These are phyloP conservation scores for Pediacus dermestoides DNA, from an alignment of 2,888 invertebrate species.

Conservation along the genomic window DNA sequence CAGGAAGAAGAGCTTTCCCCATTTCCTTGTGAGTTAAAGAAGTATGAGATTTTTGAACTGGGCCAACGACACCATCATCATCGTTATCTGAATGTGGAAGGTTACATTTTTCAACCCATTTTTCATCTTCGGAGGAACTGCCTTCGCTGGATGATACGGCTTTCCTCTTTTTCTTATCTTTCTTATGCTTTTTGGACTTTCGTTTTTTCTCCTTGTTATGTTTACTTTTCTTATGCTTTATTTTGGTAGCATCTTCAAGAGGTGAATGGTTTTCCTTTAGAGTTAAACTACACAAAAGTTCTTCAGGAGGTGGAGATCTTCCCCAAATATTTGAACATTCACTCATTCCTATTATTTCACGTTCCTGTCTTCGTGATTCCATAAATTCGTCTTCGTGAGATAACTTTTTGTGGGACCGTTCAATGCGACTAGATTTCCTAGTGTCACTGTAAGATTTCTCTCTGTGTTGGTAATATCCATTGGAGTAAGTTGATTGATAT, in stretches of 20 bases:
- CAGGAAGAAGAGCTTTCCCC: slow-evolving; percentile 90
- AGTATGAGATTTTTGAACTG: slow-evolving; percentile 61
- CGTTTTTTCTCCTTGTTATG: slow-evolving; percentile 57
- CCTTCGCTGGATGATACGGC: slow-evolving; percentile 47
- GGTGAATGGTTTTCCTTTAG: no score
- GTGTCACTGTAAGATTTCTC: no score
- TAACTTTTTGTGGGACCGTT: slow-evolving; percentile 25
- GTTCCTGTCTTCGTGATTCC: slow-evolving; percentile 67
- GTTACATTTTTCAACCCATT: slow-evolving; percentile 73
- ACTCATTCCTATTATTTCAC: slow-evolving; percentile 70
- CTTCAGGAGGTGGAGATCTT: slow-evolving; percentile 66
- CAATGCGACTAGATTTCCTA: no score
- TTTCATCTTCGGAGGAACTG: slow-evolving; percentile 52
- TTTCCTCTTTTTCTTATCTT: slow-evolving; percentile 45
- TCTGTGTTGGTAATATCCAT: no score
- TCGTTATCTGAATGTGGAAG: no score
- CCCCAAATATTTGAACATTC: slow-evolving; percentile 72
- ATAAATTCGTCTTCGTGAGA: slow-evolving; percentile 68
- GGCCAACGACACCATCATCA: no score
- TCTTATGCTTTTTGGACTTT: slow-evolving; percentile 54
- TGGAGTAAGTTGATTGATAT: no score
- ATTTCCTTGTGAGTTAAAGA: slow-evolving; percentile 76
- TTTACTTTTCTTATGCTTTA: slow-evolving; percentile 55
- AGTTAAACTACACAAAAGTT: no score
- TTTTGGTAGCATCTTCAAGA: no score